These are phyloP conservation scores for Melipona quadrifasciata DNA, from an alignment of 1,140 invertebrate genomes.

Conservation along the genomic window DNA sequence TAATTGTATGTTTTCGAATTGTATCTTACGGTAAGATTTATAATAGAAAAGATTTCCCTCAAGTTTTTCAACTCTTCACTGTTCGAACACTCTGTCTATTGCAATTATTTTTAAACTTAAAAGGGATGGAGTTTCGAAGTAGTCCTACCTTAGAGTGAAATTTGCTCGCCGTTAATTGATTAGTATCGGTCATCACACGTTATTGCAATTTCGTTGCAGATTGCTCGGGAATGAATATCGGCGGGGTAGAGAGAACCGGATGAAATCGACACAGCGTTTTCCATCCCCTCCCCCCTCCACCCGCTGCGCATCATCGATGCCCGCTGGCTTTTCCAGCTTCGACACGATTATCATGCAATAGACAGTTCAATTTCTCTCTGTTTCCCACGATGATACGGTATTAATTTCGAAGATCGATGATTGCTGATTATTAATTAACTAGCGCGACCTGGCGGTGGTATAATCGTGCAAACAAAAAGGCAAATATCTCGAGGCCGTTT, in stretches of 20 bases:
- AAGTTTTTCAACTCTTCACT: neutral
- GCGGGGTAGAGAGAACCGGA: neutral
- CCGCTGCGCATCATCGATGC: neutral
- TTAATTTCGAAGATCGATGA: conserved; percentile 15
- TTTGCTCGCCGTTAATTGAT: conserved; percentile 17
- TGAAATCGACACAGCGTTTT: conserved; percentile 3
- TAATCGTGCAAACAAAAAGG: neutral
- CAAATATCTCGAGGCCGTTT: neutral
- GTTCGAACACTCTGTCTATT: neutral
- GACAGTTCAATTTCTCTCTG: conserved; percentile 1
- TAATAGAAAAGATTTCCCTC: too few species aligned
- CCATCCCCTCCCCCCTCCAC: neutral
- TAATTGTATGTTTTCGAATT: too few species aligned
- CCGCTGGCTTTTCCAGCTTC: conserved; percentile 8
- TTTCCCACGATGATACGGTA: neutral
- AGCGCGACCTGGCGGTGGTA: too few species aligned
- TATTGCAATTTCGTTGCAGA: conserved; percentile 22
- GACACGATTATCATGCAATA: conserved; percentile 13
- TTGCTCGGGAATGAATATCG: neutral
- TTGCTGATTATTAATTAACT: conserved; percentile 9
- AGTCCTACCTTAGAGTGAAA: neutral
- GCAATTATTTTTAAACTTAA: neutral
- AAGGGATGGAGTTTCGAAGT: neutral
- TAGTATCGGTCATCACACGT: neutral
- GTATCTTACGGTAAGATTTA: too few species aligned